phyloP scores from a whole-genome alignment of 1,140 invertebrate species.

The Muscidifurax raptorellus region DNA sequence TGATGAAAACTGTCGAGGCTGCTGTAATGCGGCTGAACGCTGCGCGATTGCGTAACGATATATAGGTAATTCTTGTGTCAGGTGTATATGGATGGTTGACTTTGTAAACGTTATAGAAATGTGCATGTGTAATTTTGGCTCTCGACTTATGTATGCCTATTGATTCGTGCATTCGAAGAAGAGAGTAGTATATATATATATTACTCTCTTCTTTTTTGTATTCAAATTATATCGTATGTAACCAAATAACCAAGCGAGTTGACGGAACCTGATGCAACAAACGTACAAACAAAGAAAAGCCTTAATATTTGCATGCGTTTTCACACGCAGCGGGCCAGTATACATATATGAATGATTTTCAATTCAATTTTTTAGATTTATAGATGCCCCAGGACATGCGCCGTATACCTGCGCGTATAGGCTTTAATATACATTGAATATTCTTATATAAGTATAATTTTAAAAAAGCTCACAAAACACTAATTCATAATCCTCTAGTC shows the following conservation, averaged over 20 bases:
- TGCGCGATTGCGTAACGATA: neutral
- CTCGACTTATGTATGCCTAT: too few relatives aligned
- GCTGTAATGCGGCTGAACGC: too few relatives aligned
- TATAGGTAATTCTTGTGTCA: conserved; percentile 3
- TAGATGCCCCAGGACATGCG: too few relatives aligned
- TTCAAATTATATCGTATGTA: conserved; percentile 30
- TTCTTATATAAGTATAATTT: neutral
- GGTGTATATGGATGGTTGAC: neutral
- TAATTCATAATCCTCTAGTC: too few relatives aligned
- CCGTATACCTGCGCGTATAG: too few relatives aligned
- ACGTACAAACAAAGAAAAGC: conserved; percentile 3
- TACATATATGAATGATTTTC: neutral
- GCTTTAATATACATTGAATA: too few relatives aligned
- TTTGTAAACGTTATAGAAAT: neutral
- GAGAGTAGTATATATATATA: too few relatives aligned
- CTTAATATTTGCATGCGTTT: conserved; percentile 21
- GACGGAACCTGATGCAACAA: conserved; percentile 23
- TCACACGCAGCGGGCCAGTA: conserved; percentile 9
- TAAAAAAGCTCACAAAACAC: too few relatives aligned
- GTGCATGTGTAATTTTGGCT: too few relatives aligned
- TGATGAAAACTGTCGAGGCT: neutral
- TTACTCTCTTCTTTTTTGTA: neutral
- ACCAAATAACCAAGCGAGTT: conserved; percentile 2
- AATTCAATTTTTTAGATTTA: neutral
- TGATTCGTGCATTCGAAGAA: too few relatives aligned